These are phyloP conservation scores for Chloroclysta siterata DNA, from an alignment of 2,888 invertebrate genomes.

Conservation along the genomic window DNA sequence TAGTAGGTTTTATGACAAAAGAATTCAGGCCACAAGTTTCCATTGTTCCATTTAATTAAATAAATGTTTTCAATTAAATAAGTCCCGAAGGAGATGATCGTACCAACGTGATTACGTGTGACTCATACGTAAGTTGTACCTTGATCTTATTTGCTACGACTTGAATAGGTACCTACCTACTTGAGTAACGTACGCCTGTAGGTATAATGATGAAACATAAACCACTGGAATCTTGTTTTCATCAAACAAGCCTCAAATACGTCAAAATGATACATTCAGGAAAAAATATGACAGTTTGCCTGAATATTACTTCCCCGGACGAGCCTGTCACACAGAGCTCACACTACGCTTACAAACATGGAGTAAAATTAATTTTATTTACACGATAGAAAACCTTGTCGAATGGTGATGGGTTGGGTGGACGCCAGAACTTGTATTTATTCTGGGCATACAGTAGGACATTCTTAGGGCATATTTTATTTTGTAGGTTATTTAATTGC, in stretches of 20 bases:
- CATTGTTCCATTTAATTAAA: constrained; percentile 33
- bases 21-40: constrained; percentile 10
- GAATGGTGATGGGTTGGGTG: too few relatives aligned
- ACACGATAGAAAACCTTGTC: too few relatives aligned
- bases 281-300: background rate
- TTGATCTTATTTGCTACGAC: constrained; percentile 26
- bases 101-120: constrained; percentile 36
- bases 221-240: constrained; percentile 5
- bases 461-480: background rate
- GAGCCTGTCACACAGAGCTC: too few relatives aligned
- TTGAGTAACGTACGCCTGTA: background rate
- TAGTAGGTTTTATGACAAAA: too few relatives aligned
- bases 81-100: constrained; percentile 41
- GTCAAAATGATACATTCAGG: background rate
- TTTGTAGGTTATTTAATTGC: constrained; percentile 8
- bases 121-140: constrained; percentile 36
- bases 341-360: too few relatives aligned
- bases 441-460: background rate
- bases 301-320: too few relatives aligned
- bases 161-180: constrained; percentile 8
- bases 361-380: too few relatives aligned
- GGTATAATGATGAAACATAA: constrained; percentile 10
- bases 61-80: constrained; percentile 25
- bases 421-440: too few relatives aligned
- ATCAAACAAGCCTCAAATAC: too few relatives aligned